Evolutionary conservation across 2,888 invertebrate genomes (phyloP), one percentile per base, ranked within the genome.

Genomic region (Sisyra nigra): DNA sequence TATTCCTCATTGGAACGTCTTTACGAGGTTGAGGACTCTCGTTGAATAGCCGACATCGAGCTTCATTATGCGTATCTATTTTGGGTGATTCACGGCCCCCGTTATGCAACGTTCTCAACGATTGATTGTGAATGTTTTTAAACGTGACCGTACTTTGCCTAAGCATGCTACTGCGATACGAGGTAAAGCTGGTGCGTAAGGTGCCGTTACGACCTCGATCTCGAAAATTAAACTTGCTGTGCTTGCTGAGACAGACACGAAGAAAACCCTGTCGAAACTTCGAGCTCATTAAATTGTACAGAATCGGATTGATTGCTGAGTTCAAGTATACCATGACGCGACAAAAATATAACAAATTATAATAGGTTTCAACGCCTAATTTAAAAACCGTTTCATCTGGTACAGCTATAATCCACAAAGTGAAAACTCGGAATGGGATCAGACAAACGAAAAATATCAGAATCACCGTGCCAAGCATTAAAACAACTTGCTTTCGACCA

Each of bases 221-320:
- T 48, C 66, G 64, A 44, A 67, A 63, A 45, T 65, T 65, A 33
- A 63, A 58, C n/a, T 62, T 62, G 41, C 63, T 64, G 44, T 63
- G 67, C 44, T 67, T 68, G 50, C 72, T 67, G 34, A 74, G 69
- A 54, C 77, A 82, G 0, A 84, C 69, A 54, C 71, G 72, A 44
- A 78, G 67, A 54, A 87, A 87, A 1, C 85, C 86, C 44, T 77
- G 72, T 2, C 91, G 75, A 57, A 92, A 92, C 63, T 88, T 89
- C 2, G 87, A 85, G 34, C 87, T 88, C 82, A 91, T 87, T 48
- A 91, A 66, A 59, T 89, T 91, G 59, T 92, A 92, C n/a, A 92
- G 66, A 51, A 91, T 82, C 1, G 91, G 91, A 62, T 92, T 91
- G 50, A 88, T 74, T 33, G 88, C 89, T 3, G 89, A 89, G 61